Percentiles rank a stretch among this genome's conserved stretches.
Evolutionary conservation across 2,888 invertebrate species (phyloP).

Genomic region (Herminia tarsipennalis): DNA sequence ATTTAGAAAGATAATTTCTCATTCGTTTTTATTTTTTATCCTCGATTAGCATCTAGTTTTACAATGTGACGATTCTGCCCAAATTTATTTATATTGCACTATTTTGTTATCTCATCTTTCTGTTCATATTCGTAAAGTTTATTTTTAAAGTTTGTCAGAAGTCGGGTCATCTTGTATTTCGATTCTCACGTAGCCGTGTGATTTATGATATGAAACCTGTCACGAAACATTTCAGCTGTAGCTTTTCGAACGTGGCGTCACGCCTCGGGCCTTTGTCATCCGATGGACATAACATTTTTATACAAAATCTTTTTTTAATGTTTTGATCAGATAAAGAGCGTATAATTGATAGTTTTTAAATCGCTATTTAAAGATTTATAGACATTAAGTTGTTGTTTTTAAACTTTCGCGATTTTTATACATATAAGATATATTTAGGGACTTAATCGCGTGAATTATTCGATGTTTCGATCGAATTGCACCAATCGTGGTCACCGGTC

Average conservation of each 20-base stretch:
- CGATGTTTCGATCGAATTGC: too few relatives aligned
- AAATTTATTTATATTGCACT: too few relatives aligned
- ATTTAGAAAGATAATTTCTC: too few relatives aligned
- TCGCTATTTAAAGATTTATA: not conserved
- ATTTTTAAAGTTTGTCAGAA: conserved; percentile 50
- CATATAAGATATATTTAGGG: too few relatives aligned
- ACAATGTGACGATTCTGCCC: too few relatives aligned
- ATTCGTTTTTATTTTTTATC: too few relatives aligned
- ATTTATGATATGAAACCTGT: conserved; percentile 55
- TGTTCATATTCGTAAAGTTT: conserved; percentile 22
- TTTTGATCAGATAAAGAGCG: conserved; percentile 10
- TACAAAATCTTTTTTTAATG: conserved; percentile 17
- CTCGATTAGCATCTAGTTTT: too few relatives aligned
- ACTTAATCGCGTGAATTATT: too few relatives aligned
- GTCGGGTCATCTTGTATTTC: conserved; percentile 54
- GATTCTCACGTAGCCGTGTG: conserved; percentile 57
- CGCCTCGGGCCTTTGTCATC: conserved; percentile 47
- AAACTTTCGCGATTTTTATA: too few relatives aligned
- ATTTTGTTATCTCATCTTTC: not conserved
- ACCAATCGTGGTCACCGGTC: too few relatives aligned
- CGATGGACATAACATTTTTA: conserved; percentile 44
- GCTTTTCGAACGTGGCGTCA: conserved; percentile 46
- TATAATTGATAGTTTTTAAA: conserved; percentile 9
- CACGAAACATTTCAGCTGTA: conserved; percentile 42
- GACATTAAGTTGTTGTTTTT: not conserved